These are phyloP conservation scores for Metacarcinus magister DNA, from an alignment of 2,888 invertebrate species.

Conservation along the genomic window DNA sequence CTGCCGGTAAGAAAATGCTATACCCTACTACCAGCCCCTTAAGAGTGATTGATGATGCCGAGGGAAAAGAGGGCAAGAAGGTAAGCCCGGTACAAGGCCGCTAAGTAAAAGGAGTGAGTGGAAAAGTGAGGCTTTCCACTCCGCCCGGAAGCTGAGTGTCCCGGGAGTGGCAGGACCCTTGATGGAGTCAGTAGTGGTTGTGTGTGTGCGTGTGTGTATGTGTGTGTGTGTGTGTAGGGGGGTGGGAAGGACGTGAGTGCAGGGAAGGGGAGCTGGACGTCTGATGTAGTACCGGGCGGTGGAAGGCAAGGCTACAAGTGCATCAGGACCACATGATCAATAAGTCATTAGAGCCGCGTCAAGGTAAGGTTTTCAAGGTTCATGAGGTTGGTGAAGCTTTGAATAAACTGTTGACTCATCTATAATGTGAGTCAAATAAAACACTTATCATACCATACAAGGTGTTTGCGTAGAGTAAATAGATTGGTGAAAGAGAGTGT, in stretches of 20 bases:
- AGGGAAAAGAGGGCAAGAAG: neutral
- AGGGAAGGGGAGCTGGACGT: neutral
- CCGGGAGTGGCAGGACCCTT: conserved; percentile 26
- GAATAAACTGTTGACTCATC: no score
- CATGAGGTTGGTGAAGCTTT: no score
- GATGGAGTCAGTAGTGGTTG: neutral
- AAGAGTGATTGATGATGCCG: neutral
- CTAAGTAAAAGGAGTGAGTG: neutral
- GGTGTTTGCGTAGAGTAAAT: no score
- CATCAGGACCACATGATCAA: no score
- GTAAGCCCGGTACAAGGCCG: neutral
- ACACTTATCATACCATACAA: no score
- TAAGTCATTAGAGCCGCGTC: no score
- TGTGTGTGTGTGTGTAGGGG: neutral
- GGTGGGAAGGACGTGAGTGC: neutral
- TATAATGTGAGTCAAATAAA: no score
- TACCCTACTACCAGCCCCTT: neutral
- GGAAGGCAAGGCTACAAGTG: neutral
- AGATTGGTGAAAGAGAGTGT: no score
- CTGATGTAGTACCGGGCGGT: neutral
- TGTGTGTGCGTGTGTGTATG: neutral
- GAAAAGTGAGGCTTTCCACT: neutral
- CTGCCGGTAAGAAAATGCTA: neutral
- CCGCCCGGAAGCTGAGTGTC: conserved; percentile 26
- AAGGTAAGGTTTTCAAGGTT: no score